Conservation (phyloP, 2,797 vertebrate genomes). For the Xenopus petersii region DNA sequence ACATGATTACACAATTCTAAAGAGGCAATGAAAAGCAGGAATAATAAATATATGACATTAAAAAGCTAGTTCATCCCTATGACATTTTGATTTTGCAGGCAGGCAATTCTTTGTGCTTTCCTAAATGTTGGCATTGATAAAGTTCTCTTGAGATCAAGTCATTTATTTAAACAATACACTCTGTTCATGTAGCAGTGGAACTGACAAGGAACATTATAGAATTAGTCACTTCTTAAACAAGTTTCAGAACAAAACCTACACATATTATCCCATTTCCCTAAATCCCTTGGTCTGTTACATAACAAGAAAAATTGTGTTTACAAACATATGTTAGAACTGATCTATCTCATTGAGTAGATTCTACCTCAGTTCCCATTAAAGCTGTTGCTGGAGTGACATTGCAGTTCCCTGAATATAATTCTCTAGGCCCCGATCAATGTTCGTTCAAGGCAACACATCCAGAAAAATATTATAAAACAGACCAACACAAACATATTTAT, state of each 20-base stretch:
- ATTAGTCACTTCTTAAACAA: constrained; percentile 10
- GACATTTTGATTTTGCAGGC: constrained; percentile 14
- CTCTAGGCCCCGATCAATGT: background rate
- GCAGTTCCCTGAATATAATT: background rate
- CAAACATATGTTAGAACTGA: background rate
- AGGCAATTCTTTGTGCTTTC: constrained; percentile 8
- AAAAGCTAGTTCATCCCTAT: background rate
- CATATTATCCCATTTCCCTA: background rate
- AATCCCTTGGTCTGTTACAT: background rate
- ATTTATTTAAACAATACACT: constrained; percentile 19
- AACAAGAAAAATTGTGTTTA: background rate
- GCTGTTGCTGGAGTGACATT: background rate
- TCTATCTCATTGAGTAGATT: background rate
- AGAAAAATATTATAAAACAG: too few relatives aligned
- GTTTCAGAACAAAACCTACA: background rate
- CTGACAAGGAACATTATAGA: constrained; percentile 8
- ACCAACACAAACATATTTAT: too few relatives aligned
- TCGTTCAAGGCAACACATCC: too few relatives aligned
- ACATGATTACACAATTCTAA: constrained; percentile 2
- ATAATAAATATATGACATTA: constrained; percentile 6
- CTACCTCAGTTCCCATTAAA: background rate
- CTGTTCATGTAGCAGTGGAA: background rate
- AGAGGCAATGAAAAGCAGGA: background rate
- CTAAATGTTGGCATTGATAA: constrained; percentile 9
- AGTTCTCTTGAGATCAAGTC: constrained; percentile 6